These are phyloP conservation scores for Drosophila eohydei DNA, from an alignment of 2,888 invertebrate species.

Conservation along the genomic window DNA sequence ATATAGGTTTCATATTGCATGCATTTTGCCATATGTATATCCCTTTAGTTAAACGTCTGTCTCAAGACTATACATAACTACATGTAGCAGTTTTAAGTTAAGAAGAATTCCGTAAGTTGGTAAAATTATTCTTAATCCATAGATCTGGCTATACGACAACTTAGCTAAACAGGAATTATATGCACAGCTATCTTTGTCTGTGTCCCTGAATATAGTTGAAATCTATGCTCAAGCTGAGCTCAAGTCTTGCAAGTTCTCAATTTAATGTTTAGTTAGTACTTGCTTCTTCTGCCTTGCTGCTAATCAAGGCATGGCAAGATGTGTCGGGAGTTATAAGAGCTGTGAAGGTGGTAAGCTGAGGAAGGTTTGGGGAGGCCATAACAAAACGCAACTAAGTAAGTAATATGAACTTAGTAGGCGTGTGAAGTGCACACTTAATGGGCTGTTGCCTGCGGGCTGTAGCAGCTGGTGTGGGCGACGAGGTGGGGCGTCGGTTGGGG, in stretches of 20 bases:
- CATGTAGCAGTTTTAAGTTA: too few species aligned
- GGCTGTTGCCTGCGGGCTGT: conserved; percentile 53
- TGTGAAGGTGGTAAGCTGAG: not conserved
- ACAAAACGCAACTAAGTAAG: conserved; percentile 71
- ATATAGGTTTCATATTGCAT: too few species aligned
- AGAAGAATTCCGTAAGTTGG: too few species aligned
- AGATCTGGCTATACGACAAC: too few species aligned
- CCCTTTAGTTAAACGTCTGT: too few species aligned
- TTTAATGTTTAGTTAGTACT: not conserved
- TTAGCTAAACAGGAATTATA: too few species aligned
- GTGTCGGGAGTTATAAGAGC: not conserved
- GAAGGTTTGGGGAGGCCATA: conserved; percentile 7
- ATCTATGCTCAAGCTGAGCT: not conserved
- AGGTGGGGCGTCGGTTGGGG: not conserved
- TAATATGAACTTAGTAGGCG: conserved; percentile 75
- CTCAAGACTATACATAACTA: too few species aligned
- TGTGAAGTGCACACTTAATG: conserved; percentile 72
- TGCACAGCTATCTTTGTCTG: too few species aligned
- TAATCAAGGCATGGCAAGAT: conserved; percentile 2
- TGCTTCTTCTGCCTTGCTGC: not conserved
- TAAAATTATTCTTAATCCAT: too few species aligned
- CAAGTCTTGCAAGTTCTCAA: not conserved
- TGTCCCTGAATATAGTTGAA: not conserved
- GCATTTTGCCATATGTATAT: too few species aligned
- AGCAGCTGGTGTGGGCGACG: not conserved